These are phyloP conservation scores for Adelosebastes latens DNA, from an alignment of 2,797 vertebrate species.

Conservation along the genomic window DNA sequence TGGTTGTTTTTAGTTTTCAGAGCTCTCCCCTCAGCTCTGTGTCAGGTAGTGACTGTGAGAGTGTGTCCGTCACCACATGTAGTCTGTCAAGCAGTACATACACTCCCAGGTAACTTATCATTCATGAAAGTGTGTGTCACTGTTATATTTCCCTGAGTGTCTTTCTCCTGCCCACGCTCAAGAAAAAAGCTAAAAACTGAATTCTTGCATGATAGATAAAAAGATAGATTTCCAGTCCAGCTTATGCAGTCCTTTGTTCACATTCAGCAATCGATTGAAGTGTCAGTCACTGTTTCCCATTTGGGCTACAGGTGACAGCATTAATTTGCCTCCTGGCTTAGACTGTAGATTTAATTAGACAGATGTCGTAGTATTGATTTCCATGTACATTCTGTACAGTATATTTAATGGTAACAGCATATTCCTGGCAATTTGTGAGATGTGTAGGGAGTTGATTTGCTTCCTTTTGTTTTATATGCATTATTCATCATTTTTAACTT, in stretches of 20 bases:
- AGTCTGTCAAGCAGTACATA: conserved; percentile 93
- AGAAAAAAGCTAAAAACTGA: not conserved
- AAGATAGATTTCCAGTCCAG: not conserved
- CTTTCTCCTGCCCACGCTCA: not conserved
- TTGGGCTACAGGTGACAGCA: conserved; percentile 8
- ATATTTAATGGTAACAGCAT: not conserved
- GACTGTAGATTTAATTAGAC: conserved; percentile 21
- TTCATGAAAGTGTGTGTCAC: conserved; percentile 15
- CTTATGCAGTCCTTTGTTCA: not conserved
- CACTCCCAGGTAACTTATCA: conserved; percentile 87
- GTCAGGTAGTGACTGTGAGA: conserved; percentile 94
- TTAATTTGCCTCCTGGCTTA: conserved; percentile 12
- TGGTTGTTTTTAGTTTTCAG: conserved; percentile 87
- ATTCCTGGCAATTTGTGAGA: not conserved
- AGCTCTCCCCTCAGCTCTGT: conserved; percentile 91
- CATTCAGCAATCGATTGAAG: conserved; percentile 12
- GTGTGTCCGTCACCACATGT: conserved; percentile 94
- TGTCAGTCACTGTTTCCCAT: conserved; percentile 18
- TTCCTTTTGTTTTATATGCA: not conserved
- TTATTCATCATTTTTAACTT: not conserved
- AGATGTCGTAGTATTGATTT: not conserved
- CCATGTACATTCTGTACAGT: not conserved
- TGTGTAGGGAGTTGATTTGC: not conserved
- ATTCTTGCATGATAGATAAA: not conserved
- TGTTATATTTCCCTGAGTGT: conserved; percentile 11